Conservation (phyloP, 2,113 vertebrate species). For the Odocoileus hemionus region DNA sequence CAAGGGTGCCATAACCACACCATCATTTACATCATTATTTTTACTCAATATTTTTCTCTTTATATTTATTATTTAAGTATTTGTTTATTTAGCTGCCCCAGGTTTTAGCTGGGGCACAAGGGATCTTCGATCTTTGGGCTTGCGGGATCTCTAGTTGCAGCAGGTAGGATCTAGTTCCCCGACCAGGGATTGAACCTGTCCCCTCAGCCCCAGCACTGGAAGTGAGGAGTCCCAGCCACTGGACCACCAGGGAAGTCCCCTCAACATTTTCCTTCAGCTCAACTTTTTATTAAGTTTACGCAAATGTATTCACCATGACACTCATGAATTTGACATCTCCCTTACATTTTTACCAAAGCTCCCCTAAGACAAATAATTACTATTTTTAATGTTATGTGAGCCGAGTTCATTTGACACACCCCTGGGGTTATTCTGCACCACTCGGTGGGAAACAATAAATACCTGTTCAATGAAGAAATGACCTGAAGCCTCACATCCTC, state of each 20-base stretch:
- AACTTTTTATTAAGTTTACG: neutral
- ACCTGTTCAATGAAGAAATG: neutral
- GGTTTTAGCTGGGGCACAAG: neutral
- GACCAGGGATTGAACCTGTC: neutral
- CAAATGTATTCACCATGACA: neutral
- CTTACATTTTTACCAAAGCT: neutral
- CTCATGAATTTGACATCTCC: neutral
- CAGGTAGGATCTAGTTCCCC: neutral
- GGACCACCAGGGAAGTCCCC: neutral
- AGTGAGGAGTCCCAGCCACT: neutral
- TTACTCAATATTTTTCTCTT: neutral
- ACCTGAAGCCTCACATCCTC: neutral
- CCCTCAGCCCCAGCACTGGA: neutral
- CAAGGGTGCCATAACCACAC: neutral
- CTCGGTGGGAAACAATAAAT: neutral
- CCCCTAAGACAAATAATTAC: neutral
- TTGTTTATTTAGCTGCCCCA: neutral
- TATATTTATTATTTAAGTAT: neutral
- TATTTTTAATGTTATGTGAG: neutral
- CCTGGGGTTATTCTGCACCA: neutral
- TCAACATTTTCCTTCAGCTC: neutral
- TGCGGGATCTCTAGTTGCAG: neutral
- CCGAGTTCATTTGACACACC: neutral
- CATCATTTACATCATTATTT: neutral
- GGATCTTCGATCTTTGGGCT: neutral